Percentiles rank a stretch among this genome's conserved stretches.
Conservation (phyloP, 2,888 invertebrate genomes). For the Acleris literana region DNA sequence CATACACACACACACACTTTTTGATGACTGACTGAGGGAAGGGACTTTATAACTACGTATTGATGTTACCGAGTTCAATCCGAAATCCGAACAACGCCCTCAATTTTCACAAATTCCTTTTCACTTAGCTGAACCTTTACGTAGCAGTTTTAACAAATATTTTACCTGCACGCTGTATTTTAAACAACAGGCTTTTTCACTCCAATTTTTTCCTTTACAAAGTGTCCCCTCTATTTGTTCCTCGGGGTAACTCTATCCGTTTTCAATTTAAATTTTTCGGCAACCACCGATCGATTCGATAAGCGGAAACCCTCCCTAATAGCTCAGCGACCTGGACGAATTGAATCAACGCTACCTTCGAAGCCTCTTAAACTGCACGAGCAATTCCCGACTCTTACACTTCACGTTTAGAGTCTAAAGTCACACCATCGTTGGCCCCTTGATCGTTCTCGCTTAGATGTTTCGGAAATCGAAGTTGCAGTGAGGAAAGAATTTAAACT, state of each 20-base stretch:
- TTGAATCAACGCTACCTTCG: slow-evolving; percentile 44
- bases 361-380: slow-evolving; percentile 25
- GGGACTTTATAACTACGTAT: too few relatives aligned
- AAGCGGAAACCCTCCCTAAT: slow-evolving; percentile 44
- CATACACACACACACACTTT: too few relatives aligned
- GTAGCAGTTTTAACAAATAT: too few relatives aligned
- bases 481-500: slow-evolving; percentile 1
- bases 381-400: slow-evolving; percentile 27
- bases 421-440: background rate
- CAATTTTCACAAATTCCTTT: too few relatives aligned
- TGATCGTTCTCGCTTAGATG: slow-evolving; percentile 17
- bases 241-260: slow-evolving; percentile 19
- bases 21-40: too few relatives aligned
- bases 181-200: background rate
- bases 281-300: slow-evolving; percentile 31
- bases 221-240: slow-evolving; percentile 2
- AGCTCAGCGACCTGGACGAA: slow-evolving; percentile 45
- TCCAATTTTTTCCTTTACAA: background rate
- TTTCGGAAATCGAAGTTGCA: slow-evolving; percentile 26
- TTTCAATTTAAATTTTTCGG: slow-evolving; percentile 37
- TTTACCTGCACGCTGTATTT: too few relatives aligned
- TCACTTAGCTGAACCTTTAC: too few relatives aligned
- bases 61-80: too few relatives aligned
- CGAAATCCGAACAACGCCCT: too few relatives aligned
- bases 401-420: slow-evolving; percentile 4